Evolutionary conservation across 1,140 invertebrate genomes (phyloP), one percentile per base, ranked within the genome.

Genomic region (Teleogryllus occipitalis): DNA sequence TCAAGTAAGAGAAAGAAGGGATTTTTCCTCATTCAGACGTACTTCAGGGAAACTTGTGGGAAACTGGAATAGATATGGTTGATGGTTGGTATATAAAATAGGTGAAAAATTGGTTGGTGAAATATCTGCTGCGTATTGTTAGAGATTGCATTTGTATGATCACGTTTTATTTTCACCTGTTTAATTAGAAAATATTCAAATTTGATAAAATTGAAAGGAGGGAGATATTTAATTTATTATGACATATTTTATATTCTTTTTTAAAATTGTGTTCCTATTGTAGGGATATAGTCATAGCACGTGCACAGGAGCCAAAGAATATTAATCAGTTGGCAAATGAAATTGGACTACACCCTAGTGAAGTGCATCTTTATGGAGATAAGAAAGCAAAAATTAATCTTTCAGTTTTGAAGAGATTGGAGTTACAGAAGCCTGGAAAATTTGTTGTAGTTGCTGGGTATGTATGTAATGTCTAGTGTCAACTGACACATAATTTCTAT

Each of bases 361-460:
- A 99, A 86, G 89, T 98, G 8, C 95, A 94, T 39, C 90, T 92
- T 77, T 99, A 98, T 88, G 98, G 98, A 8, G 93, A 90, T 83
- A 97, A 93, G 81, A 99, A 99, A 86, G 98, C 96, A 4, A 99
- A 99, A 88, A 90, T 99, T n/a, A 90, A 93, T 0, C 87, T 99
- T 7, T 90, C 90, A 5, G 92, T 97, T 74, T 85, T 98, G 8
- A 87, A 98, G 12, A 87, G 97, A 77, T 87, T 98, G 8, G 83
- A 88, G 74, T 83, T 91, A 76, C 90, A 92, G 78, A 87, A 88
- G 73, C 87, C 93, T 87, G 98, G 98, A 81, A 97, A 96, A 88
- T 99, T 97, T 87, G 92, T 99, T 81, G 96, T 99, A 0, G 96
- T 99, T 54, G 94, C 94, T 76, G 98, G 97, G 94, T 96, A 87